Evolutionary conservation across 2,888 invertebrate species (phyloP), one percentile per base, ranked within the genome.

Genomic region (Drosophila melanosoma): DNA sequence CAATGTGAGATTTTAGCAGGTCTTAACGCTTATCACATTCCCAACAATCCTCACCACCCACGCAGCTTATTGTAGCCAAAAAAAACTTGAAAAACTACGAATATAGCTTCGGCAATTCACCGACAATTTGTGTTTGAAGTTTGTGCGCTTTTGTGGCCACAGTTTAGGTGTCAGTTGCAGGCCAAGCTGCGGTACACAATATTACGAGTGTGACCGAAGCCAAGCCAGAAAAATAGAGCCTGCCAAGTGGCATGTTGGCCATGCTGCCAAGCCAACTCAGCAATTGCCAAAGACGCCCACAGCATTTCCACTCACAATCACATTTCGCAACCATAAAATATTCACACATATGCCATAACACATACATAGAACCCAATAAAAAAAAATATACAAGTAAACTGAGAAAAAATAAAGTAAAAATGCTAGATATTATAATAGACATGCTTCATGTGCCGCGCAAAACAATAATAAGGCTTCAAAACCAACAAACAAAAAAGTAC

Each of bases 141-240:
- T 67, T 67, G 63, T 62, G 58, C 26, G 53, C 79, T 74, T 67
- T 72, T 73, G 76, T 64, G 66, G 65, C 64, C 64, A 67, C 69
- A 62, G 72, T 67, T 67, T 65, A 61, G 68, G 79, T 87, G 84
- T 84, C 84, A 87, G 81, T 81, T 81, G 82, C 87, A 87, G 76
- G 59, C 69, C 64, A 64, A 53, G 36, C 35, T 17, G 29, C 49
- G 59, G 33, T 38, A 35, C 23, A 48, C 36, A 72, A 33, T 58
- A 63, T 42, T 58, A 63, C 38, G 53, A 64, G 26, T 53, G 29
- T 32, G 54, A 45, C 49, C 36, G 59, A 59, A 69, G 66, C 49
- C 65, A 72, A 72, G 42, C 66, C 35, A 61, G 23, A 57, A 33
- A 33, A 29, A 45, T 48, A 33, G 20, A 40, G 64, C 33, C 54